Evolutionary conservation across 2,797 vertebrate genomes (phyloP), one percentile per base, ranked within the genome.

Genomic region (Naso thynnoides): DNA sequence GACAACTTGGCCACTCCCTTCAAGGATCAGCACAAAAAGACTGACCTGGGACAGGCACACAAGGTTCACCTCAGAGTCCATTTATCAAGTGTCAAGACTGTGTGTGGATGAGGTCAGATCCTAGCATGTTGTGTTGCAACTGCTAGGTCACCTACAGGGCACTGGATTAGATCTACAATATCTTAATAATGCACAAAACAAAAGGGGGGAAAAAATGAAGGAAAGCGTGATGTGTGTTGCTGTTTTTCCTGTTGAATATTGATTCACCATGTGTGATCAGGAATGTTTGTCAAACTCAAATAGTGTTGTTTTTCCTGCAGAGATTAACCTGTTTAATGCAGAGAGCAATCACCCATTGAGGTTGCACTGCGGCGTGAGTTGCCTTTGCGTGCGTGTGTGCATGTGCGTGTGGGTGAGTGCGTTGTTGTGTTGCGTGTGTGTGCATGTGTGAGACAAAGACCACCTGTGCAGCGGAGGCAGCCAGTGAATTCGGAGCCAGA

Each of bases 21-120:
- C 78, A 52, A 88, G 91, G 91, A 93, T 94, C 93, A 93, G 74
- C 91, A 92, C 90, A 90, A 89, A 93, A 86, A 93, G 89, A 81
- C 70, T 91, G 91, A 94, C 89, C 93, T 93, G 90, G 85, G 90
- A 85, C 84, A 83, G 89, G 88, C 81, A 85, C 81, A 70, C 79
- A 79, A 82, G 83, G 86, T 92, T 94, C 90, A 93, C 90, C 90
- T 93, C 85, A 71, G 72, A 76, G 70, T 53, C 74, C 91, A 94
- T 95, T 92, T 84, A 92, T 94, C 93, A 94, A 81, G 58, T 89
- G 88, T 90, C 81, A 88, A 3, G 15, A 8, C 53, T 77, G 82
- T 84, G 81, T 87, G 85, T 67, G 70, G 75, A 88, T 89, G 89
- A 92, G 89, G 90, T 93, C 91, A 91, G 70, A 87, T 71, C 64